Evolutionary conservation across 2,113 vertebrate species (phyloP).

Genomic region (Notothenia rossii): DNA sequence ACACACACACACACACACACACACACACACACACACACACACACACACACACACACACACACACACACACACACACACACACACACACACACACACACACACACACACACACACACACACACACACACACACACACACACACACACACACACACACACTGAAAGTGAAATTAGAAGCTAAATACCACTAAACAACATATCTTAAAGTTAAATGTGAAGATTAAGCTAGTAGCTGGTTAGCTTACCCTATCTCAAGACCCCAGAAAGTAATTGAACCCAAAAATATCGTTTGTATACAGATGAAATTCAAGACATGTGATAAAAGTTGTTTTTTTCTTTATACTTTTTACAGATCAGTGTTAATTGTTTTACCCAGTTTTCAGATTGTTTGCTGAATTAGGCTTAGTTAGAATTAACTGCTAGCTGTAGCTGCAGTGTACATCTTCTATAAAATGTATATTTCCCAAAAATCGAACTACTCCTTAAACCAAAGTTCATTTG

Average conservation of each 20-base stretch:
- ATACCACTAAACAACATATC: not conserved
- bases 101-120: too few relatives aligned
- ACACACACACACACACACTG: too few relatives aligned
- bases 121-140: too few relatives aligned
- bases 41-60: too few relatives aligned
- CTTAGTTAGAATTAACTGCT: not conserved
- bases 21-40: too few relatives aligned
- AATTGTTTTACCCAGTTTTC: not conserved
- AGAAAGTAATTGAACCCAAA: not conserved
- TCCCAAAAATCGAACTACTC: not conserved
- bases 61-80: too few relatives aligned
- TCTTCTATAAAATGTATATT: not conserved
- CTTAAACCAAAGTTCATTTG: not conserved
- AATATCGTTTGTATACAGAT: not conserved
- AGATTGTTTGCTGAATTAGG: not conserved
- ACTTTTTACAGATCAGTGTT: not conserved
- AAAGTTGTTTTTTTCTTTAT: not conserved
- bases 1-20: too few relatives aligned
- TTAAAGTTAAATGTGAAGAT: not conserved
- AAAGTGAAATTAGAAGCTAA: not conserved
- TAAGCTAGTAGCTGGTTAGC: not conserved
- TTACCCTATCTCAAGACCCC: not conserved
- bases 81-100: too few relatives aligned
- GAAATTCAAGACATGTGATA: not conserved
- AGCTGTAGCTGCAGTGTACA: not conserved